A percentile compares a stretch with the other conserved stretches of the same genome.
Evolutionary conservation across 2,888 invertebrate species (phyloP).

Genomic region (Brachypterus glaber): DNA sequence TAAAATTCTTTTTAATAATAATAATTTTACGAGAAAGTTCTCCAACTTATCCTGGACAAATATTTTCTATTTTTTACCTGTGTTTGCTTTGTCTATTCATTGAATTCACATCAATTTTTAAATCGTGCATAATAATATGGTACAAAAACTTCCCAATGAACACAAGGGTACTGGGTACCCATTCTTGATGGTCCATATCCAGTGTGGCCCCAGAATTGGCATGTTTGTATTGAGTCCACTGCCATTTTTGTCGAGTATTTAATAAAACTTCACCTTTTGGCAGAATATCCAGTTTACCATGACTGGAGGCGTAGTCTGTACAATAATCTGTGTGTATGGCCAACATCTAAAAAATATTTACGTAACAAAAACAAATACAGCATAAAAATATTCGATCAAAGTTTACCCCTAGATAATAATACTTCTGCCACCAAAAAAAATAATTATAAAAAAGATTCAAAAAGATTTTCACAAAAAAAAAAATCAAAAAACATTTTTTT

Average conservation of each 20-base stretch:
- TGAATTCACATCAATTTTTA: conserved; percentile 70
- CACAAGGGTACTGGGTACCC: conserved; percentile 56
- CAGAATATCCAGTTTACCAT: conserved; percentile 24
- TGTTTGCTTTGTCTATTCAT: conserved; percentile 47
- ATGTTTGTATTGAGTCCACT: conserved; percentile 48
- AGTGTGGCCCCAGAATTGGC: conserved; percentile 31
- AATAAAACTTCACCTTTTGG: conserved; percentile 25
- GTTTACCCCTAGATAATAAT: too few species aligned
- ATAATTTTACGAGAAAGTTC: conserved; percentile 3
- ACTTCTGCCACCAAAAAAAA: too few species aligned
- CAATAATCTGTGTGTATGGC: conserved; percentile 35
- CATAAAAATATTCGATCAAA: too few species aligned
- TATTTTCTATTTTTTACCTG: conserved; percentile 31
- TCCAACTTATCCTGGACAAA: conserved; percentile 3
- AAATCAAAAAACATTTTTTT: too few species aligned
- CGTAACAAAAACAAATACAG: too few species aligned
- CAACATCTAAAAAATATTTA: conserved; percentile 24
- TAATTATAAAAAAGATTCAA: too few species aligned
- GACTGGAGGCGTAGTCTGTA: conserved; percentile 27
- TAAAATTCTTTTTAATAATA: too few species aligned
- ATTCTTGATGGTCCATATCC: conserved; percentile 43
- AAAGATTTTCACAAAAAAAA: too few species aligned
- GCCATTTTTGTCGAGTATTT: conserved; percentile 67
- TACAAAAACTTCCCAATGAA: conserved; percentile 78
- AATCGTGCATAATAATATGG: conserved; percentile 74